Evolutionary conservation across 2,797 vertebrate genomes (phyloP), one percentile per base, ranked within the genome.

Genomic region (Poliocrania exsul): DNA sequence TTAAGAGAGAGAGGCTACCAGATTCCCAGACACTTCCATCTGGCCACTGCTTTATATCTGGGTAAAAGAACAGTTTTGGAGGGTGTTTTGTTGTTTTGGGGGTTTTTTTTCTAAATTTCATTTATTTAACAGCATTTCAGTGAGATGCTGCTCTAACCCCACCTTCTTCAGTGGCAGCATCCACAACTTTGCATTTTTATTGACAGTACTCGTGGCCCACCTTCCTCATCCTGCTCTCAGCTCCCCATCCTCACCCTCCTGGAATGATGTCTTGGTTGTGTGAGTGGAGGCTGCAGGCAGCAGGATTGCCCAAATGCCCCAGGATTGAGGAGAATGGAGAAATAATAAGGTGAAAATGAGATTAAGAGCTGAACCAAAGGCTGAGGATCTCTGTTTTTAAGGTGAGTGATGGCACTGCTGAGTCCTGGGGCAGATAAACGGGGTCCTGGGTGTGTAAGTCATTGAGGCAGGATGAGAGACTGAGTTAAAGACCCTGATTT

Each of bases 1-100:
- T 10, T 6, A 21, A 13, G 13, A 16, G 7, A 19, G 8, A 28
- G 4, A 1, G 1, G 24, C 2, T 2, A 6, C 3, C 1, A 16
- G 10, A 4, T 15, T 67, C 4, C 29, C 11, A 3, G 19, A 10
- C 1, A 1, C 3, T 33, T 71, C 9, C 2, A 6, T 1, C 5
- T 19, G 2, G 14, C 0, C 1, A 1, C 7, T 29, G 26, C 3
- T 67, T 49, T 42, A 0, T 35, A n/a, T 7, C 5, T 53, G 11
- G 24, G 5, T 8, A 49, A 77, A 47, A 69, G 5, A 46, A 21
- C 1, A 15, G 0, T 35, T 40, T 13, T 15, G 2, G 1, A 8
- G 11, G 35, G 11, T 64, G 40, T 28, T 19, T 25, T 28, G 14
- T 5, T n/a, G 38, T 31, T 19, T 25, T 28, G 13, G 5, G 23